Conservation (phyloP, 2,888 invertebrate genomes). For the Diogma glabrata region DNA sequence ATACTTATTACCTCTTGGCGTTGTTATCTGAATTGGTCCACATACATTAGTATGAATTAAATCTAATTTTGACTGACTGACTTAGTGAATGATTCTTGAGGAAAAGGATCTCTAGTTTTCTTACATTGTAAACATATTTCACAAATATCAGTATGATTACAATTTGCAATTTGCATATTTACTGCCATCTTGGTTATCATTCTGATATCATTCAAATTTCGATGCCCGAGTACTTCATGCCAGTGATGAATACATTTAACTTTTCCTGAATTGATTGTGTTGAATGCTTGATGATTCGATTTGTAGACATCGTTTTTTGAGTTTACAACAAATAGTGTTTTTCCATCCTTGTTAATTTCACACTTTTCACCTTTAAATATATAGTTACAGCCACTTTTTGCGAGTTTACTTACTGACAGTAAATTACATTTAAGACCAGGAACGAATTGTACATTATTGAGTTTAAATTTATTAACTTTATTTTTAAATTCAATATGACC, state of each 20-base stretch:
- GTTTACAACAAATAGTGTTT: slow-evolving; percentile 6
- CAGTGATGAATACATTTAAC: slow-evolving; percentile 7
- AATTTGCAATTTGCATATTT: not conserved
- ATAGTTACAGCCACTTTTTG: slow-evolving; percentile 12
- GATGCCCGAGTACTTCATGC: too few relatives aligned
- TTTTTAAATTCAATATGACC: slow-evolving; percentile 10
- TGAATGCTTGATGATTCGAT: not conserved
- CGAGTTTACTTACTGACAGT: not conserved
- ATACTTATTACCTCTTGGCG: not conserved
- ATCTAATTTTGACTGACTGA: too few relatives aligned
- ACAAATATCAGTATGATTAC: too few relatives aligned
- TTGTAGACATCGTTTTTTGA: slow-evolving; percentile 9
- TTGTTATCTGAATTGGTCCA: not conserved
- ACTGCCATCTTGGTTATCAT: not conserved
- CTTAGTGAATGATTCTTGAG: not conserved
- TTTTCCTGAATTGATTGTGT: not conserved
- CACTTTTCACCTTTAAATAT: slow-evolving; percentile 9
- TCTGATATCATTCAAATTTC: too few relatives aligned
- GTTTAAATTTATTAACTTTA: slow-evolving; percentile 2
- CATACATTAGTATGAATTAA: too few relatives aligned
- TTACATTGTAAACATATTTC: too few relatives aligned
- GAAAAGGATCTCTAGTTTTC: not conserved
- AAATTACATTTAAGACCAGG: slow-evolving; percentile 1
- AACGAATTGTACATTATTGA: not conserved
- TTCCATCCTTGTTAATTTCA: too few relatives aligned